Percentiles rank a stretch among this genome's conserved stretches.
Evolutionary conservation across 2,888 invertebrate genomes (phyloP).

Genomic region (Xestia xanthographa): DNA sequence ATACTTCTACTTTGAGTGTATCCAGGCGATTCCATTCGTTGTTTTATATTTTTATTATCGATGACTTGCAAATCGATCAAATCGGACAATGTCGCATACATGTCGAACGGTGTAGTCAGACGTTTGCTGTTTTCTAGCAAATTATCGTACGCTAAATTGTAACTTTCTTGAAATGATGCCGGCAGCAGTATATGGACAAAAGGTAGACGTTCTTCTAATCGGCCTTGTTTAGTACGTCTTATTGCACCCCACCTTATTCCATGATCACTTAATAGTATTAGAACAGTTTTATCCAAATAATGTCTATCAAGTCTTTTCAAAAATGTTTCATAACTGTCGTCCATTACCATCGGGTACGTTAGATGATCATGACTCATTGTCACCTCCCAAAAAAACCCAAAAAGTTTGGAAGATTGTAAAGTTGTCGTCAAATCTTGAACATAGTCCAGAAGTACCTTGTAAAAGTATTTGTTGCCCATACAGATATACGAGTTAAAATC

Average conservation of each 20-base stretch:
- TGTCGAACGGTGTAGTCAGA: constrained; percentile 95
- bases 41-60: constrained; percentile 81
- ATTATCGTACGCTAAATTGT: constrained; percentile 91
- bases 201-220: constrained; percentile 96
- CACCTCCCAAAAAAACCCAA: constrained; percentile 96
- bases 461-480: constrained; percentile 92
- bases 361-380: constrained; percentile 96
- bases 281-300: constrained; percentile 92
- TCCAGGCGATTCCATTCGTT: constrained; percentile 73
- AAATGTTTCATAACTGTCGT: constrained; percentile 91
- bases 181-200: constrained; percentile 94
- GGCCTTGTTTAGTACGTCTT: constrained; percentile 95
- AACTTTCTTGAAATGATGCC: constrained; percentile 92
- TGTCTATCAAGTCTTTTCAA: constrained; percentile 88
- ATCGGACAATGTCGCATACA: constrained; percentile 95
- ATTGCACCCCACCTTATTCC: constrained; percentile 97
- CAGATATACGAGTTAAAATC: constrained; percentile 93
- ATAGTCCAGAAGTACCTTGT: constrained; percentile 93
- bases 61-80: constrained; percentile 90
- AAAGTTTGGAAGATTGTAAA: constrained; percentile 91
- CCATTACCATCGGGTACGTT: constrained; percentile 94
- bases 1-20: constrained; percentile 91
- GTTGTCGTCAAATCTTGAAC: constrained; percentile 91
- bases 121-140: constrained; percentile 92
- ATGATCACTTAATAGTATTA: constrained; percentile 96